These are phyloP conservation scores for Phasia obesa DNA, from an alignment of 2,888 invertebrate species.

Conservation along the genomic window DNA sequence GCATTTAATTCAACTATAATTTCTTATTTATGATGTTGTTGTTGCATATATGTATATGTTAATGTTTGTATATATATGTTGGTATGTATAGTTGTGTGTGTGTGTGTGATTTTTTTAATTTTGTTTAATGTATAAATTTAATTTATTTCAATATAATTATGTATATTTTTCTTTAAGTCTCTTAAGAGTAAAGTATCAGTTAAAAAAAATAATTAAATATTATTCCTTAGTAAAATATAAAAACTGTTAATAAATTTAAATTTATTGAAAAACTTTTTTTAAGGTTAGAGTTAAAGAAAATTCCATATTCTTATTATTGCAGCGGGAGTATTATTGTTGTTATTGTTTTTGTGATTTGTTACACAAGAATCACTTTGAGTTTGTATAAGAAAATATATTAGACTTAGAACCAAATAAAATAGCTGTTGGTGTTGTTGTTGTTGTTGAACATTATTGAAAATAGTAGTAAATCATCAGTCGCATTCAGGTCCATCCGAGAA, in stretches of 20 bases:
- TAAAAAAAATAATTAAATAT: neutral
- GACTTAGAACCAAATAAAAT: conserved; percentile 47
- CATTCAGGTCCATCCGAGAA: conserved; percentile 82
- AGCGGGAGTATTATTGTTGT: conserved; percentile 61
- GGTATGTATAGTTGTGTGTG: conserved; percentile 18
- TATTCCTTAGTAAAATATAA: conserved; percentile 3
- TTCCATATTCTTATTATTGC: conserved; percentile 54
- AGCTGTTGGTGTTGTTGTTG: conserved; percentile 21
- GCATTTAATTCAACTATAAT: conserved; percentile 72
- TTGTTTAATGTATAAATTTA: conserved; percentile 20
- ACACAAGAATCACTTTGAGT: conserved; percentile 69
- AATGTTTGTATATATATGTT: conserved; percentile 35
- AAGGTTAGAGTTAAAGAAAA: conserved; percentile 36
- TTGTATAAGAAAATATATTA: conserved; percentile 71
- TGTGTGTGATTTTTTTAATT: neutral
- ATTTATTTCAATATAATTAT: conserved; percentile 35
- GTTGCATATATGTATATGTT: conserved; percentile 4
- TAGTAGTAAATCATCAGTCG: conserved; percentile 81
- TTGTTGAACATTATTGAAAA: neutral
- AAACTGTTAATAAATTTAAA: neutral
- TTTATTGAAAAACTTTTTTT: conserved; percentile 23
- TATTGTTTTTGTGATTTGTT: conserved; percentile 57
- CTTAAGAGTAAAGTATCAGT: too few relatives aligned
- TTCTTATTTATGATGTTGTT: conserved; percentile 24
- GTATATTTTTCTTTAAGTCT: conserved; percentile 10